These are phyloP conservation scores for Heterocephalus glaber DNA, from an alignment of 2,113 vertebrate genomes.

Conservation along the genomic window DNA sequence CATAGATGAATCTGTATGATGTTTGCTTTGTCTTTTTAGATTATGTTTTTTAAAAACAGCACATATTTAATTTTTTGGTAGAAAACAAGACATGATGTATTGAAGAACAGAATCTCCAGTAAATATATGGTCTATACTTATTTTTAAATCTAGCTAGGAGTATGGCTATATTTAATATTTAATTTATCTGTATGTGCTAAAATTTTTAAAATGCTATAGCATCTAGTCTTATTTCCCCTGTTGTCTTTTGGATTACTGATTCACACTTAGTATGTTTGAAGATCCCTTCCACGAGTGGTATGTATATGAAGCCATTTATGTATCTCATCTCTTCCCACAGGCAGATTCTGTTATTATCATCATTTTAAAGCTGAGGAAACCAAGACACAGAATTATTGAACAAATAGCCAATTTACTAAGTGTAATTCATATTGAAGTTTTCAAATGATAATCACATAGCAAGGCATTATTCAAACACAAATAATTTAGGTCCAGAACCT, in stretches of 20 bases:
- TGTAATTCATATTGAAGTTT: too few relatives aligned
- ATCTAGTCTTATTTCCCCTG: not conserved
- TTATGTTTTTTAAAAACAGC: not conserved
- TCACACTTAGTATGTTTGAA: not conserved
- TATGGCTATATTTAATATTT: not conserved
- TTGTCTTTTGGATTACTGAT: not conserved
- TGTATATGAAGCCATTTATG: not conserved
- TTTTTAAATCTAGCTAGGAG: not conserved
- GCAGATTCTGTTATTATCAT: not conserved
- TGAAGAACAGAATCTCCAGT: not conserved
- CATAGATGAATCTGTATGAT: not conserved
- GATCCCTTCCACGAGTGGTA: not conserved
- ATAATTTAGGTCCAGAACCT: not conserved
- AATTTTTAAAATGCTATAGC: not conserved
- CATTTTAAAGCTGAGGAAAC: not conserved
- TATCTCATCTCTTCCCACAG: not conserved
- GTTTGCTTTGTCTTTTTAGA: not conserved
- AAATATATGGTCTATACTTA: not conserved
- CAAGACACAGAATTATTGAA: not conserved
- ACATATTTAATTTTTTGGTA: not conserved
- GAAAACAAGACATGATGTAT: not conserved
- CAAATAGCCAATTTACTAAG: not conserved
- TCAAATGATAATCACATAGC: not conserved
- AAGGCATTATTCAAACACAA: not conserved
- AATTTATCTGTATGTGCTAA: not conserved